A percentile compares a stretch with the other conserved stretches of the same genome.
Evolutionary conservation across 2,888 invertebrate species (phyloP).

Genomic region (Synanthedon formicaeformis): DNA sequence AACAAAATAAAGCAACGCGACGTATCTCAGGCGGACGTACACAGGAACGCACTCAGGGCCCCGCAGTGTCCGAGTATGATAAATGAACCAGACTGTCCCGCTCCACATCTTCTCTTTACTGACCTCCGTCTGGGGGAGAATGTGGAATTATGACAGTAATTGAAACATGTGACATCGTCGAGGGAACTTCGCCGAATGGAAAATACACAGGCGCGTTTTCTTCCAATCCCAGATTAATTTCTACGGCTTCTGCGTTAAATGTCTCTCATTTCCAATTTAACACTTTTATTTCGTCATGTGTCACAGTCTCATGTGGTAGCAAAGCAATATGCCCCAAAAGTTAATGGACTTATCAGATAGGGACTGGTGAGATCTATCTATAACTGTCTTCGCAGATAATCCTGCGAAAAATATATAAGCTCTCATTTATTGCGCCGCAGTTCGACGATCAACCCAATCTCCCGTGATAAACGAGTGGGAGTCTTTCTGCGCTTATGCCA

Average conservation of each 20-base stretch:
- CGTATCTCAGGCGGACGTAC: slow-evolving; percentile 30
- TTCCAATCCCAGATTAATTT: not conserved
- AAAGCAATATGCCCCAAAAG: slow-evolving; percentile 11
- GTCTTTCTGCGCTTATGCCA: slow-evolving; percentile 10
- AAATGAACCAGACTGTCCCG: slow-evolving; percentile 39
- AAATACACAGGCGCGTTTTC: not conserved
- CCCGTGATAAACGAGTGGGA: slow-evolving; percentile 8
- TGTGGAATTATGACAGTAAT: slow-evolving; percentile 47
- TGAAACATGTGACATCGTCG: slow-evolving; percentile 37
- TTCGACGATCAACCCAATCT: slow-evolving; percentile 17
- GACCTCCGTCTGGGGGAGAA: slow-evolving; percentile 19
- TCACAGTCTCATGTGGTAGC: too few species aligned
- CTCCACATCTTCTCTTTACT: slow-evolving; percentile 44
- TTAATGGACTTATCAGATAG: not conserved
- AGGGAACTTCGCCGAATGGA: slow-evolving; percentile 4
- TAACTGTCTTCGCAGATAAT: not conserved
- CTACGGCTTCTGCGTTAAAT: not conserved
- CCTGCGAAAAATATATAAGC: slow-evolving; percentile 20
- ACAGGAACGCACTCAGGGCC: slow-evolving; percentile 58
- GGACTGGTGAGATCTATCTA: not conserved
- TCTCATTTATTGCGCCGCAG: slow-evolving; percentile 19
- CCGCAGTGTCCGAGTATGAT: slow-evolving; percentile 45
- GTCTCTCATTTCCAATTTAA: not conserved
- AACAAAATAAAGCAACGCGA: slow-evolving; percentile 41
- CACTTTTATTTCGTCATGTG: not conserved